These are phyloP conservation scores for Ctenosaura bakeri DNA, from an alignment of 2,797 vertebrate species.

Conservation along the genomic window DNA sequence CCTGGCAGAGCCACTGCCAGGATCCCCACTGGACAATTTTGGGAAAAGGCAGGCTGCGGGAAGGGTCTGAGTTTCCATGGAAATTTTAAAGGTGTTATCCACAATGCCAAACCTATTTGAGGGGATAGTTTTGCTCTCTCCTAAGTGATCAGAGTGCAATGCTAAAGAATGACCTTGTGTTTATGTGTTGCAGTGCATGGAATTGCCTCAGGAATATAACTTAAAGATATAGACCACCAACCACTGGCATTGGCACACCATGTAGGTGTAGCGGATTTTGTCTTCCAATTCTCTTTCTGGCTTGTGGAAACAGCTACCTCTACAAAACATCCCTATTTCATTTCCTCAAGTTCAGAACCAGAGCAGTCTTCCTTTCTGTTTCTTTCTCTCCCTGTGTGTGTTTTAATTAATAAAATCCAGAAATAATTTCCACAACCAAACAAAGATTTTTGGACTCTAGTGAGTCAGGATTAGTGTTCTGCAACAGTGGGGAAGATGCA, in stretches of 20 bases:
- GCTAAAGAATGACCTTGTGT: background rate
- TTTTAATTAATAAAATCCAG: conserved; percentile 42
- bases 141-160: background rate
- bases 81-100: too few species aligned
- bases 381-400: background rate
- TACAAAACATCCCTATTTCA: background rate
- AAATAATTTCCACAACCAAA: conserved; percentile 55
- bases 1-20: too few species aligned
- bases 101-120: too few species aligned
- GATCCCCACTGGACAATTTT: too few species aligned
- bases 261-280: background rate
- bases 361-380: conserved; percentile 10
- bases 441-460: conserved; percentile 56
- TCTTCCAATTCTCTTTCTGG: conserved; percentile 10
- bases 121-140: background rate
- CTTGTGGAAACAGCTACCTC: background rate
- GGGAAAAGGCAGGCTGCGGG: too few species aligned
- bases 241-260: background rate
- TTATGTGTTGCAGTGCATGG: background rate
- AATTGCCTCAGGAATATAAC: background rate
- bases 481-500: conserved; percentile 66
- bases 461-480: conserved; percentile 66
- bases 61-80: too few species aligned
- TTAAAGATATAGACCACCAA: background rate
- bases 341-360: conserved; percentile 28